Base-by-base conservation (phyloP, 2,888 invertebrate genomes). In the Clepsis dumicolana region DNA sequence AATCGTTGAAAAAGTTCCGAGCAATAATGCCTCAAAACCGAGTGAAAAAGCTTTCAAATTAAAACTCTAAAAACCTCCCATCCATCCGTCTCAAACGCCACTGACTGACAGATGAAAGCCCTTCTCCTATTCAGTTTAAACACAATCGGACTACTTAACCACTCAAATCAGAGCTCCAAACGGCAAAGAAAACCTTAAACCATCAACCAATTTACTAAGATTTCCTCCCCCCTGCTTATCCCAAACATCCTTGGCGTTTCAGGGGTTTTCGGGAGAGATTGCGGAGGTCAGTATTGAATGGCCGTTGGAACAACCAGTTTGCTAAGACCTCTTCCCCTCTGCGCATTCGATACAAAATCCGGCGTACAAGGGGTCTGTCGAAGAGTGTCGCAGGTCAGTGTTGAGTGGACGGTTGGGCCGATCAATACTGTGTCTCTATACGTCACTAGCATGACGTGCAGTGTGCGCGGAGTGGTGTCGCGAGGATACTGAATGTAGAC, bases 81-180 rank as follows among this genome's bases (percentile, higher is more conserved):
- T 44, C 44, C 41, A 41, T 7, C 16, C 44, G 7, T 44, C 1
- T 5, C 14, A 44, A 48, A 48, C 12, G 48, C 21, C 48, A 21
- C 3, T 12, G 48, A 48, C 21, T 21, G 44, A 44, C 18, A 44
- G 25, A 52, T 52, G 8, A 50, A 50, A 10, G 25, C 14, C 24
- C 10, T 24, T 24, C 5, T 24, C 4, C 50, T 14, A 24, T 50
- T 12, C 24, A 21, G 50, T 24, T 24, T 12, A 50, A 50, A 21
- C 21, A 52, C 52, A 24, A 52, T 52, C 52, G 14, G 52, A 48
- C 48, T 21, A 48, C 48, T 21, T 18, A 52, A 25, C 52, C 52
- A 52, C 52, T 52, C 10, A 52, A 52, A 52, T 25, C 52, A 25
- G 25, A 52, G 52, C 52, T n/a, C 25, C 50, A 52, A 52, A 25